phyloP scores from a whole-genome alignment of 2,888 invertebrate species.

The Lucinisca nassula region DNA sequence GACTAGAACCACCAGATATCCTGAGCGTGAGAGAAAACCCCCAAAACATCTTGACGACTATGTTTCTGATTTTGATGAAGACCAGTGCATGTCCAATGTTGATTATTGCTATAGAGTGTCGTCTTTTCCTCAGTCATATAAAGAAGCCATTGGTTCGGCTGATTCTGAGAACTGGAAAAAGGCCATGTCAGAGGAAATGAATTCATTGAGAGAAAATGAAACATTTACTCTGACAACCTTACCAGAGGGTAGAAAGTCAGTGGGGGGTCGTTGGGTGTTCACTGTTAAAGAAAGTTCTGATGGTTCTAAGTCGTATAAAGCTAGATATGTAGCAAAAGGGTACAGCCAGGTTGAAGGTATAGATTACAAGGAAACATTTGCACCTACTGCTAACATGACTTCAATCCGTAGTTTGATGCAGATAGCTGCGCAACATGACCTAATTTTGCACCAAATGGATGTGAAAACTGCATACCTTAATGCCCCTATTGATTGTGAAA shows the following conservation, averaged over 20 bases:
- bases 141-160: conserved; percentile 45
- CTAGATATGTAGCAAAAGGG: conserved; percentile 11
- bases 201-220: conserved; percentile 58
- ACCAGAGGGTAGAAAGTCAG: conserved; percentile 47
- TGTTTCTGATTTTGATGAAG: conserved; percentile 31
- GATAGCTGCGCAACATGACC: conserved; percentile 56
- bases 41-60: conserved; percentile 47
- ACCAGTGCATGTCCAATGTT: conserved; percentile 25
- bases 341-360: conserved; percentile 58
- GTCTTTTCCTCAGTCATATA: conserved; percentile 47
- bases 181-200: conserved; percentile 62
- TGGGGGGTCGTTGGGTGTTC: conserved; percentile 63
- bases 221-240: conserved; percentile 57
- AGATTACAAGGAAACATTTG: conserved; percentile 72
- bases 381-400: conserved; percentile 68
- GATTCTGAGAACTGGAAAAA: conserved; percentile 45
- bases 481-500: conserved; percentile 65
- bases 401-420: conserved; percentile 51
- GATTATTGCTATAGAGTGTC: conserved; percentile 58
- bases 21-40: conserved; percentile 22
- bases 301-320: conserved; percentile 48
- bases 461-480: conserved; percentile 66
- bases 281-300: conserved; percentile 50
- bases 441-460: conserved; percentile 65
- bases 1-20: not conserved